Base-by-base conservation (phyloP, 1,140 invertebrate species). In the Physella acuta region DNA sequence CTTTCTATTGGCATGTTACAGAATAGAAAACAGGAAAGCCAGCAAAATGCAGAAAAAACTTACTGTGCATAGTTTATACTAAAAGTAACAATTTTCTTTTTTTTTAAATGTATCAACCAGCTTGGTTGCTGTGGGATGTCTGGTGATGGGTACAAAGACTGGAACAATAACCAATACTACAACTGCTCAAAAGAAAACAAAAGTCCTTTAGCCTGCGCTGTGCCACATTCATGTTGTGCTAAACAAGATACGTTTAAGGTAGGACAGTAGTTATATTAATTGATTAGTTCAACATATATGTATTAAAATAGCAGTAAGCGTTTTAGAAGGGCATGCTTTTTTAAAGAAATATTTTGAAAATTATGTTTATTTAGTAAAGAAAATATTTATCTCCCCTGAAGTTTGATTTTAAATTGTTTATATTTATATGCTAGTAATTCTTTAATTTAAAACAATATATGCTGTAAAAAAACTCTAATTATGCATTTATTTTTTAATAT, bases 111-210 rank as follows among this genome's bases (percentile, higher is more conserved):
- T 24, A 14, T 30, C n/a, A n/a, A 75, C 49, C 81, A 94, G 91
- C 95, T 96, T 79, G 89, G 91, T 74, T 97, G 94, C 81, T 97
- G 94, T 83, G 94, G 94, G 11, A 85, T 97, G 0, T 94, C 93
- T 64, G 90, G 91, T 72, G 91, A 92, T 77, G 93, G 94, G 14
- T 96, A 94, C 83, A 90, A 92, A 86, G 94, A 96, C 85, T 97
- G 94, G 94, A 89, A 91, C 0, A 93, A 93, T 85, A 97, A 97
- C 85, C 92, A 94, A 78, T 97, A 97, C 85, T 97, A 95, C 81
- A 96, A 96, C 82, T 78, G 77, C 53, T 68, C 75, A 44, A 61
- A 67, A 17, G 11, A 20, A 3, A 86, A 85, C 75, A 74, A 74
- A 36, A 82, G 81, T 17, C 92, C 91, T 52, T 93, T 96, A 81